A percentile compares a stretch with the other conserved stretches of the same genome.
phyloP scores from a whole-genome alignment of 2,888 invertebrate species.

The Ceratothoa steindachneri region DNA sequence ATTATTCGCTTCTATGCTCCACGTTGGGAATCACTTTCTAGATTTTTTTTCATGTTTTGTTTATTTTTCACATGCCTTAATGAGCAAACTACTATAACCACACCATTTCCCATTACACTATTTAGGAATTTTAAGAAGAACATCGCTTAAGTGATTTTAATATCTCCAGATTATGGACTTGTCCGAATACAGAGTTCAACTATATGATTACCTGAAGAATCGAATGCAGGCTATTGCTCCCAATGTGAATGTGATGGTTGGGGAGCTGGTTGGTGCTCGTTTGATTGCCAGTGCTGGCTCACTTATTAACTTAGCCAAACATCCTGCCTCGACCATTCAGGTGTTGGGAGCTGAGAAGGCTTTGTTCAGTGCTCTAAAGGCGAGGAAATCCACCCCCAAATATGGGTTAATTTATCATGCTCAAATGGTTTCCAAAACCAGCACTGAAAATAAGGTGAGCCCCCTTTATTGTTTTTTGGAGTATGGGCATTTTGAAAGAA shows the following conservation, averaged over 20 bases:
- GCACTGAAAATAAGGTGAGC: slow-evolving; percentile 71
- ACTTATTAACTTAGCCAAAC: slow-evolving; percentile 90
- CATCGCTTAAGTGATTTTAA: too few species aligned
- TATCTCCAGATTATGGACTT: slow-evolving; percentile 71
- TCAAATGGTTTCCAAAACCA: slow-evolving; percentile 82
- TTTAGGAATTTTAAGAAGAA: too few species aligned
- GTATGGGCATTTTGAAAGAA: neutral
- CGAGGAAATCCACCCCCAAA: slow-evolving; percentile 96
- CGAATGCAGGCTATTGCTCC: slow-evolving; percentile 99
- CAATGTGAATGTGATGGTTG: slow-evolving; percentile 89
- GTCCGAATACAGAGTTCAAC: slow-evolving; percentile 78
- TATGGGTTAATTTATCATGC: slow-evolving; percentile 98
- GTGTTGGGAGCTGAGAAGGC: slow-evolving; percentile 98
- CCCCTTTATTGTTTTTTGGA: too few species aligned
- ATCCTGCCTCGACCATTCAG: slow-evolving; percentile 95
- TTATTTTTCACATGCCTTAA: too few species aligned
- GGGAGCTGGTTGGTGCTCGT: slow-evolving; percentile 94
- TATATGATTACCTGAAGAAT: slow-evolving; percentile 88
- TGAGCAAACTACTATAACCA: too few species aligned
- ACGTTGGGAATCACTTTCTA: too few species aligned
- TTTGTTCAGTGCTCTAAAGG: slow-evolving; percentile 90
- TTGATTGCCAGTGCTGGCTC: slow-evolving; percentile 93
- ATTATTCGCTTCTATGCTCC: too few species aligned
- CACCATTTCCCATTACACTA: too few species aligned
- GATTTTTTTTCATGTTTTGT: too few species aligned